Evolutionary conservation across 1,140 invertebrate species (phyloP).

Genomic region (Papilio helenus): DNA sequence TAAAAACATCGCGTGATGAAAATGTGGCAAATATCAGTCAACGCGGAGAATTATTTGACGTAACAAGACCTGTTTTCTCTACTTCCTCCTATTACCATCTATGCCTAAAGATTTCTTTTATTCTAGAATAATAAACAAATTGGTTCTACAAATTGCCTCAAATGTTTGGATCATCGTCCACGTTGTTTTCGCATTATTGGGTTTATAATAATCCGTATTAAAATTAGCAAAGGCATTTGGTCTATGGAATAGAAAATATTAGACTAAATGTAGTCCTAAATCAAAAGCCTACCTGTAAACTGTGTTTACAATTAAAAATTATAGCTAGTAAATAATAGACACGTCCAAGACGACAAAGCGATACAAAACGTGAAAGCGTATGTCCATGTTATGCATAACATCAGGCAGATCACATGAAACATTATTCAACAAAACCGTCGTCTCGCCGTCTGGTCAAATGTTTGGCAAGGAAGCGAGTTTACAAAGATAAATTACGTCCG

Average conservation of each 20-base stretch:
- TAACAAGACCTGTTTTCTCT: conserved; percentile 18
- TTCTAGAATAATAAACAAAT: not conserved
- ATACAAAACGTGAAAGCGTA: not conserved
- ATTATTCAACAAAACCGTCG: conserved; percentile 29
- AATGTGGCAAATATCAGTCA: conserved; percentile 16
- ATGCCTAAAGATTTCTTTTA: not conserved
- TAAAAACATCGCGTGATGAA: conserved; percentile 27
- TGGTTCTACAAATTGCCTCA: not conserved
- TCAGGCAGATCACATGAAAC: not conserved
- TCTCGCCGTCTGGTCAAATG: conserved; percentile 31
- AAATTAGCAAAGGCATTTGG: too few species aligned
- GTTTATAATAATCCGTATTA: too few species aligned
- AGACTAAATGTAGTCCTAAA: too few species aligned
- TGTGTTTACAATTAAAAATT: too few species aligned
- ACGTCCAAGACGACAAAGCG: too few species aligned
- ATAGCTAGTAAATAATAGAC: too few species aligned
- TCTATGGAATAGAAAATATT: too few species aligned
- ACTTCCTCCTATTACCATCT: not conserved
- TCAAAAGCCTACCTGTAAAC: too few species aligned
- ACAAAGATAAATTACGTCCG: conserved; percentile 40
- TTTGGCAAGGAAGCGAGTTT: conserved; percentile 41
- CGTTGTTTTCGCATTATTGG: not conserved
- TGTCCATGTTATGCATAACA: not conserved
- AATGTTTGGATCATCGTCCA: not conserved
- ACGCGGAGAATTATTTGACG: conserved; percentile 20